Evolutionary conservation across 1,140 invertebrate species (phyloP).

Genomic region (Lordiphosa clarofinis): DNA sequence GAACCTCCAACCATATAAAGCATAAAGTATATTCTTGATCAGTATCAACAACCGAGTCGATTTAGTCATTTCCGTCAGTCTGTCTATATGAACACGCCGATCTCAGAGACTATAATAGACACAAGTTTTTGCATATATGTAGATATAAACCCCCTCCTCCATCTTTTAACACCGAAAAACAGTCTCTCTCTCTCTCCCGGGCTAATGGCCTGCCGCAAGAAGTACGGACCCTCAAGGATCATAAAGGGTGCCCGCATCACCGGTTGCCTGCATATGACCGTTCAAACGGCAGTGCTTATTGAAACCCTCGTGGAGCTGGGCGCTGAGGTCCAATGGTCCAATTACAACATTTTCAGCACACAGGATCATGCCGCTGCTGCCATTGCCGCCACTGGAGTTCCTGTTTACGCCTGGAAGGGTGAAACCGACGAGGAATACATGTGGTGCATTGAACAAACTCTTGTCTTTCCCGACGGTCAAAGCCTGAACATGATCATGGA

Average conservation of each 20-base stretch:
- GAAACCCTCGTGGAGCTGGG: slow-evolving; percentile 97
- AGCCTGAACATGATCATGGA: slow-evolving; percentile 99
- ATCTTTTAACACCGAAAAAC: too few relatives aligned
- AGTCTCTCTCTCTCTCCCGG: too few relatives aligned
- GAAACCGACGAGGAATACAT: slow-evolving; percentile 99
- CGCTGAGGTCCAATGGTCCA: slow-evolving; percentile 98
- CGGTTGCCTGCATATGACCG: slow-evolving; percentile 99
- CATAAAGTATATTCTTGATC: too few relatives aligned
- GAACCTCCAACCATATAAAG: too few relatives aligned
- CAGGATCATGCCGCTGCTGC: too few relatives aligned
- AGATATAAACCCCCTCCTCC: too few relatives aligned
- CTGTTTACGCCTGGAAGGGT: slow-evolving; percentile 99
- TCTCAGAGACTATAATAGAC: too few relatives aligned
- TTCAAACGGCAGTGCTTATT: slow-evolving; percentile 99
- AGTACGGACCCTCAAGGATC: slow-evolving; percentile 93
- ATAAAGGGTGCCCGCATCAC: slow-evolving; percentile 97
- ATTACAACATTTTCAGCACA: slow-evolving; percentile 99
- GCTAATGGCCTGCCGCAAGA: slow-evolving; percentile 95
- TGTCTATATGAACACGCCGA: too few relatives aligned
- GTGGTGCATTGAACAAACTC: slow-evolving; percentile 99
- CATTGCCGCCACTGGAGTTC: too few relatives aligned
- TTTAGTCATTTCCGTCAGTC: too few relatives aligned
- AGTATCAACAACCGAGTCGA: too few relatives aligned
- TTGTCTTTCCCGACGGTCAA: slow-evolving; percentile 89
- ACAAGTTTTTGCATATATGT: too few relatives aligned